Base-by-base conservation (phyloP, 2,888 invertebrate genomes). In the Meta bourneti region DNA sequence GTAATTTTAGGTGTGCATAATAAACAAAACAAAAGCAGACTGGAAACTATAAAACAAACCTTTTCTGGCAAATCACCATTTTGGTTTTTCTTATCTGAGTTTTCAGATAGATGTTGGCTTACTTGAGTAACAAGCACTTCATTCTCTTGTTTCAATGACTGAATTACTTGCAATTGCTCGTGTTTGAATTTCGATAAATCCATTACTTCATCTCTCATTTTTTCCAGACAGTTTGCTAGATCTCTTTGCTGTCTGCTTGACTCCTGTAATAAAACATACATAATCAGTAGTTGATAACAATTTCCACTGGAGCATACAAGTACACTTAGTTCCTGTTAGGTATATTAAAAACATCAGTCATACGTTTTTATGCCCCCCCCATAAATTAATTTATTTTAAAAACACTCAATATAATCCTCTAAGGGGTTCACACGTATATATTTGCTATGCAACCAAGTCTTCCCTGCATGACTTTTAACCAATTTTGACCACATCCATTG, bases 151-250 rank as follows among this genome's bases (percentile, higher is more conserved):
- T 91, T 91, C 6, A 91, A 51, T 7, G 77, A 71, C 48, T 91
- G 82, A 49, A 91, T 91, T 7, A 87, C 51, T 82, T 91, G 91
- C n/a, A 91, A 13, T 19, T 91, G 91, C 61, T 91, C 91, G 48
- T 72, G 75, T 70, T 90, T 85, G n/a, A 75, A 49, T 52, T 75
- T 80, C 4, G 85, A 70, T n/a, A 85, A 48, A 75, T 90, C 90
- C 85, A 85, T 86, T 7, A 90, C 90, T 81, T 90, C 90, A 51
- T 70, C 81, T 20, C 86, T 80, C 80, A 90, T 75, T 69, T 90
- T 85, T 48, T 91, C 91, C 7, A 91, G 61, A 20, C 91, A 87
- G 19, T 91, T 91, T 7, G 77, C 82, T 11, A 91, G 71, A 82
- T 91, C 91, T 82, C 82, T 70, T 82, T 91, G 91, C 49, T 87